These are phyloP conservation scores for Elysia chlorotica DNA, from an alignment of 1,140 invertebrate genomes.

Conservation along the genomic window DNA sequence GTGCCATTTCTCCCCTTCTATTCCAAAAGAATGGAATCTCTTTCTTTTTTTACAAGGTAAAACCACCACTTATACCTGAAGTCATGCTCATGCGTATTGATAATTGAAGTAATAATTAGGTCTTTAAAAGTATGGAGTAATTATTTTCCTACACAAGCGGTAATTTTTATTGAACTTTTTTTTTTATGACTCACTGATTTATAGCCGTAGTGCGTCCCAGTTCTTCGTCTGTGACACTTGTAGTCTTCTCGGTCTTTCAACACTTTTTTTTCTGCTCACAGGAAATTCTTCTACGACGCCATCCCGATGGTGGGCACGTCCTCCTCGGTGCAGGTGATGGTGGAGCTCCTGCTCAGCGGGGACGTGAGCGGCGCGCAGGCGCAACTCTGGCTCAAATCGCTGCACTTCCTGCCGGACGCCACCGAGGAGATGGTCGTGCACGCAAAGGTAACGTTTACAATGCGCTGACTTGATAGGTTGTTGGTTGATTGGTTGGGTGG, in stretches of 20 bases:
- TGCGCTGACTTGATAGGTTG: too few species aligned
- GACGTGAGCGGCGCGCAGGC: constrained; percentile 69
- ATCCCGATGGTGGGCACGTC: constrained; percentile 81
- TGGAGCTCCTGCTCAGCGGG: constrained; percentile 75
- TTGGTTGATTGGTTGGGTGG: too few species aligned
- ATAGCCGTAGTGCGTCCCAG: background rate
- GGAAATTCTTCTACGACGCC: constrained; percentile 70
- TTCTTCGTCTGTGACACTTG: background rate
- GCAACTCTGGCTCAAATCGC: constrained; percentile 78
- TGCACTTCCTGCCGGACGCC: constrained; percentile 80
- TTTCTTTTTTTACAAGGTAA: too few species aligned
- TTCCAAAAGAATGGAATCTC: too few species aligned
- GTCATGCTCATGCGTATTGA: too few species aligned
- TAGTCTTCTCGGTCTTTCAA: background rate
- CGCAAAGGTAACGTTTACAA: constrained; percentile 68
- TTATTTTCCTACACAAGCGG: too few species aligned
- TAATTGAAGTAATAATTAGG: too few species aligned
- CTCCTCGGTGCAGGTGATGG: constrained; percentile 80
- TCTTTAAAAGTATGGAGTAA: too few species aligned
- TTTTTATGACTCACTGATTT: too few species aligned
- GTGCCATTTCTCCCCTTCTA: too few species aligned
- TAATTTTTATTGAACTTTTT: too few species aligned
- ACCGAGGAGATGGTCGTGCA: constrained; percentile 72
- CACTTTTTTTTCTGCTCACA: constrained; percentile 33
- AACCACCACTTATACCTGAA: too few species aligned